phyloP scores from a whole-genome alignment of 2,113 vertebrate species.

The Nerophis ophidion region DNA sequence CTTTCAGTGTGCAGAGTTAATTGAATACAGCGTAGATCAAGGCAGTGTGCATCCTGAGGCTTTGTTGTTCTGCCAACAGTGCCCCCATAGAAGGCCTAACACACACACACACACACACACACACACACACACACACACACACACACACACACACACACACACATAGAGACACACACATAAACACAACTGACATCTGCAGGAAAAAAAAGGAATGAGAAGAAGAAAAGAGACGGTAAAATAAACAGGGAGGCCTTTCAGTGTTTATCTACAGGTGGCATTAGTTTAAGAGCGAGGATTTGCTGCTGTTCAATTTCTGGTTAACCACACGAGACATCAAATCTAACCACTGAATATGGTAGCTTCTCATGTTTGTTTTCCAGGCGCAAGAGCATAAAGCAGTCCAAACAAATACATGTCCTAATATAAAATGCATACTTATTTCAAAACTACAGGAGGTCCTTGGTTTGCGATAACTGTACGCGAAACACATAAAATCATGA shows the following conservation, averaged over 20 bases:
- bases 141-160: slow-evolving; percentile 14
- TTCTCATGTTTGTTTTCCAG: slow-evolving; percentile 48
- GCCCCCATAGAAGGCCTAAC: slow-evolving; percentile 56
- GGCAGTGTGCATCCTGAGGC: slow-evolving; percentile 47
- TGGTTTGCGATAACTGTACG: too few species aligned
- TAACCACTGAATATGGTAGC: slow-evolving; percentile 58
- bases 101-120: neutral
- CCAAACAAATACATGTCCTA: slow-evolving; percentile 43
- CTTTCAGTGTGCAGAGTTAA: slow-evolving; percentile 59
- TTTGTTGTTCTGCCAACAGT: slow-evolving; percentile 67
- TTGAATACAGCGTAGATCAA: slow-evolving; percentile 64
- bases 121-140: slow-evolving; percentile 18
- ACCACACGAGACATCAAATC: slow-evolving; percentile 52
- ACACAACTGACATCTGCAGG: slow-evolving; percentile 37
- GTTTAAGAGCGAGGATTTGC: slow-evolving; percentile 51
- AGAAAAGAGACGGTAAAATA: slow-evolving; percentile 28
- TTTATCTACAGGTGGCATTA: slow-evolving; percentile 56
- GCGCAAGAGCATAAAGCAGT: slow-evolving; percentile 36
- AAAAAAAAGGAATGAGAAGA: slow-evolving; percentile 21
- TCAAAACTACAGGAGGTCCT: too few species aligned
- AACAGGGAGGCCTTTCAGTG: slow-evolving; percentile 46
- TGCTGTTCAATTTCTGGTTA: slow-evolving; percentile 55
- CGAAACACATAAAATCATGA: too few species aligned
- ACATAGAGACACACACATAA: slow-evolving; percentile 3
- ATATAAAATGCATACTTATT: neutral